Base-by-base conservation (phyloP, 2,113 vertebrate genomes). In the Cololabis saira region DNA sequence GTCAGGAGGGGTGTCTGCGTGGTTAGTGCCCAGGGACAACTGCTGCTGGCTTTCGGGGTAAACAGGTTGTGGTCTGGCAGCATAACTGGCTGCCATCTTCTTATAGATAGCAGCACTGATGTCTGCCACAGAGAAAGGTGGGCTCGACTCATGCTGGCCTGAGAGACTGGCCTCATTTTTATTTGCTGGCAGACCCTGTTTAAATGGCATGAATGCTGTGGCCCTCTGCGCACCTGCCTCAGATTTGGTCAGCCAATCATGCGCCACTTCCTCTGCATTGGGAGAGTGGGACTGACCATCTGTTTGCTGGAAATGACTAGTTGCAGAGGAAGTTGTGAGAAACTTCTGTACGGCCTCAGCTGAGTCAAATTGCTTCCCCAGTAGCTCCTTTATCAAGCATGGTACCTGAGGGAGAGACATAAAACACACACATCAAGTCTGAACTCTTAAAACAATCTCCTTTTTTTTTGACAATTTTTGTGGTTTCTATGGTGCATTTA, bases 161-260 rank as follows among this genome's bases (percentile, higher is more conserved):
- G 63, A 66, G 21, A 51, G 59, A 11, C 19, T 12, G 9, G 42
- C 37, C 24, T 75, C 70, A 27, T 65, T 78, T 57, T 53, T 64
- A 44, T 52, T 42, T 54, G 55, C 56, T 9, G 49, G 41, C 40
- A 22, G 27, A 19, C 66, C 69, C n/a, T 88, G 72, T 78, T 82
- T 83, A 72, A 90, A 87, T 4, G 89, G 89, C 18, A 74, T 75
- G 77, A 92, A 92, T 30, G 90, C 88, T 5, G 91, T 90, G 40
- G 76, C 55, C 64, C 81, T 82, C 50, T 86, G 81, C 1, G 48
- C 80, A 19, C 67, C 74, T 16, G 68, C 27, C n/a, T 80, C 84
- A 42, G 83, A 56, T 53, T 80, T 81, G 11, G n/a, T 55, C 50
- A 82, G 12, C 84, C 91, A 85, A 61, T 85, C 81, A 12, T 24